A percentile compares a stretch with the other conserved stretches of the same genome.
These are phyloP conservation scores for Myotis daubentonii DNA, from an alignment of 2,797 vertebrate genomes.

Conservation along the genomic window DNA sequence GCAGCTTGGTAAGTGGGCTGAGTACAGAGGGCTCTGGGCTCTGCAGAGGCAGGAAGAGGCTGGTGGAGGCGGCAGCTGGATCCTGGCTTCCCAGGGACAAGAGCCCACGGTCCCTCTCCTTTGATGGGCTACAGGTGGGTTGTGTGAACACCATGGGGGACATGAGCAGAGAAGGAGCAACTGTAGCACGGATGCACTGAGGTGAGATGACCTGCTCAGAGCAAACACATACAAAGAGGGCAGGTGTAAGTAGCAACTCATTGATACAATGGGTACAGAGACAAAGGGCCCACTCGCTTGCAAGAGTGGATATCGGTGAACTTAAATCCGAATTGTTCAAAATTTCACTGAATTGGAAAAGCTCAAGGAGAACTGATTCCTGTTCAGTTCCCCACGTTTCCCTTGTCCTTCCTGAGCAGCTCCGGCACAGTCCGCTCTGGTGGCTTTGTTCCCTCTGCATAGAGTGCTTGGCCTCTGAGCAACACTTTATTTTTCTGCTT, in stretches of 20 bases:
- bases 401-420: not conserved
- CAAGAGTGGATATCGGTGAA: not conserved
- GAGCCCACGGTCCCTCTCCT: slow-evolving; percentile 61
- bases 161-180: slow-evolving; percentile 89
- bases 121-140: slow-evolving; percentile 72
- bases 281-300: not conserved
- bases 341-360: not conserved
- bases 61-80: slow-evolving; percentile 6
- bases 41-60: slow-evolving; percentile 79
- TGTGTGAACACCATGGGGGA: slow-evolving; percentile 93
- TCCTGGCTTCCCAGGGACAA: slow-evolving; percentile 73
- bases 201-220: slow-evolving; percentile 89
- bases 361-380: not conserved
- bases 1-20: slow-evolving; percentile 87
- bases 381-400: fast-evolving
- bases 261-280: fast-evolving
- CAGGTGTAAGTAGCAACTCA: not conserved
- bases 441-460: fast-evolving
- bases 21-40: slow-evolving; percentile 75
- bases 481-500: not conserved
- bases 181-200: slow-evolving; percentile 87
- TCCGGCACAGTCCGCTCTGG: not conserved
- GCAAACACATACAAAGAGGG: not conserved
- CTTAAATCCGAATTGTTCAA: not conserved
- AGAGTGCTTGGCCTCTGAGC: not conserved